Evolutionary conservation across 2,888 invertebrate genomes (phyloP).

Genomic region (Parapristionchus giblindavisi): DNA sequence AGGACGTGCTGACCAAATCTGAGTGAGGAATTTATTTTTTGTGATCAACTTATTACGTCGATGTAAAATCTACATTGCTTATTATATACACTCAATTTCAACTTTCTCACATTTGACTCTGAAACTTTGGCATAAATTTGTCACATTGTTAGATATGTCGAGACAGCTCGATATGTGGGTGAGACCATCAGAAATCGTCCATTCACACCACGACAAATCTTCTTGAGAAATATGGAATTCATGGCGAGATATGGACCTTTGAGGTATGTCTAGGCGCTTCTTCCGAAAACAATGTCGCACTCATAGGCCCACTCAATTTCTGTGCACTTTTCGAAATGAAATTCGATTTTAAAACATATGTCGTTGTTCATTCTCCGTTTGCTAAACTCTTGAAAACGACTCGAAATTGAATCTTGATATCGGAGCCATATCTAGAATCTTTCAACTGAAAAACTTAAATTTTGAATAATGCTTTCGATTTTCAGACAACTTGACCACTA

Average conservation of each 20-base stretch:
- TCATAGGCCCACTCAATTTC: no score
- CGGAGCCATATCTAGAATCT: not conserved
- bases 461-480: not conserved
- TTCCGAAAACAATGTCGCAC: no score
- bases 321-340: not conserved
- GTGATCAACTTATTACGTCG: not conserved
- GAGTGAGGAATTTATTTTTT: not conserved
- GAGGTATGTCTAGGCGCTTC: no score
- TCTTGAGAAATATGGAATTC: slow-evolving; percentile 15
- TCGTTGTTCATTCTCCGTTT: no score
- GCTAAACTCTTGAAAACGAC: no score
- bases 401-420: no score
- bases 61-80: no score
- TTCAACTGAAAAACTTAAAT: not conserved
- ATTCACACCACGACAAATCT: slow-evolving; percentile 4
- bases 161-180: not conserved
- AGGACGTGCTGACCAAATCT: not conserved
- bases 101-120: no score
- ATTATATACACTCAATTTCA: no score
- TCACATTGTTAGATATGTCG: not conserved
- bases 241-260: slow-evolving; percentile 14
- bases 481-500: slow-evolving; percentile 32
- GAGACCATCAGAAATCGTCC: slow-evolving; percentile 1
- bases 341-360: not conserved
- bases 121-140: no score